Base-by-base conservation (phyloP, 2,797 vertebrate species). In the Eurystomus glaucurus region DNA sequence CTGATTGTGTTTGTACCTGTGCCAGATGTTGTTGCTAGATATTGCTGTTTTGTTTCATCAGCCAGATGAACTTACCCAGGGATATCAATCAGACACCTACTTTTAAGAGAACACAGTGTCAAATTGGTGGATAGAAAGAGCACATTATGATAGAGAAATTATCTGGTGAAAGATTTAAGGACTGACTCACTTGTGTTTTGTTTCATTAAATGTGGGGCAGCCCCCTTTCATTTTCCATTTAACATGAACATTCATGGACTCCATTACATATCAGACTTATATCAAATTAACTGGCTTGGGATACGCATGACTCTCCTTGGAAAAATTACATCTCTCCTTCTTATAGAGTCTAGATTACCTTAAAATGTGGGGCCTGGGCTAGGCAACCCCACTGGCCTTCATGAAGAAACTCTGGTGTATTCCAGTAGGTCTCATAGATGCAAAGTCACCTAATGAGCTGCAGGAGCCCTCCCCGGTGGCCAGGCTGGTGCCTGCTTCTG, bases 41-140 rank as follows among this genome's bases (percentile, higher is more conserved):
- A 95, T 97, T 96, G 91, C 96, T 97, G 95, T 65, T 97, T 97
- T 96, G 97, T 97, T 98, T 98, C 96, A 97, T 96, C 96, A 97
- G 82, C 76, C 94, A 96, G 95, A 97, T 91, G 94, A 96, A 94
- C 21, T 97, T 96, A 95, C 68, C 64, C 62, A 60, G 85, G 55
- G 82, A 94, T 86, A 96, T 93, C 29, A 80, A 97, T 97, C 92
- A 91, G 96, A 95, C 95, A 97, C 91, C 89, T 92, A 85, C 77
- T 93, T 95, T 95, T 88, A 93, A 96, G 97, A 97, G 96, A 97
- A 79, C 93, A 83, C 65, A 83, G 90, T 97, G 97, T 96, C 97
- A 97, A 97, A 97, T 97, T 95, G 97, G 94, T 83, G 93, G 88
- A 80, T 93, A 96, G 90, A 95, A 93, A 96, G 91, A 95, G 86